These are phyloP conservation scores for Hypolimnas misippus DNA, from an alignment of 2,888 invertebrate genomes.

Conservation along the genomic window DNA sequence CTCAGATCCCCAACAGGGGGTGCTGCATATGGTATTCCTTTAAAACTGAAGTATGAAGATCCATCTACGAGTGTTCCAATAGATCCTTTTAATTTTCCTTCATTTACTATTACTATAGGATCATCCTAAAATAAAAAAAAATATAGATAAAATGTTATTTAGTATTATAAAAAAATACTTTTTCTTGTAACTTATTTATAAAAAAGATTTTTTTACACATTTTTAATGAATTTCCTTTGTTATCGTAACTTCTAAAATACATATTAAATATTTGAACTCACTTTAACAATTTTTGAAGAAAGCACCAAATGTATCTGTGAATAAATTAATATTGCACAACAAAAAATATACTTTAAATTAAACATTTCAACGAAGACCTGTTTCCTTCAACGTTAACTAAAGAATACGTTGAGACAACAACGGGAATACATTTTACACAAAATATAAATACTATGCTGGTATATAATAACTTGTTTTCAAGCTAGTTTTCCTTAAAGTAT, in stretches of 20 bases:
- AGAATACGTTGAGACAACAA: not conserved
- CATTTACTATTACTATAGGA: constrained; percentile 52
- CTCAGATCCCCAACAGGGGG: constrained; percentile 78
- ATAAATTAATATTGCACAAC: not conserved
- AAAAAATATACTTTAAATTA: not conserved
- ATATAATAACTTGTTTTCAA: too few species aligned
- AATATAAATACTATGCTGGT: not conserved
- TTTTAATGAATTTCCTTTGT: too few species aligned
- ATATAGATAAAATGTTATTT: too few species aligned
- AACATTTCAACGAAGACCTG: not conserved
- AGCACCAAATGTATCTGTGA: not conserved
- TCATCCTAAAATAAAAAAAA: constrained; percentile 35
- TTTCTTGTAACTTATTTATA: too few species aligned
- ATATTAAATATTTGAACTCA: not conserved
- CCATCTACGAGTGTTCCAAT: constrained; percentile 54
- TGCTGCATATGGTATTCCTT: constrained; percentile 79
- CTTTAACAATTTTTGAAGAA: not conserved
- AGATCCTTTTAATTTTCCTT: constrained; percentile 61
- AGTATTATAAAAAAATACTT: too few species aligned
- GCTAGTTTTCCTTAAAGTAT: too few species aligned
- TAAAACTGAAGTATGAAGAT: constrained; percentile 58
- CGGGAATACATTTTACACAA: not conserved
- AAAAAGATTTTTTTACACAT: too few species aligned
- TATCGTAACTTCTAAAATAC: too few species aligned
- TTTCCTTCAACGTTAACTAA: constrained; percentile 47